These are phyloP conservation scores for Parazoanthus swiftii DNA, from an alignment of 92 coral and sea anemone genomes.

Conservation along the genomic window DNA sequence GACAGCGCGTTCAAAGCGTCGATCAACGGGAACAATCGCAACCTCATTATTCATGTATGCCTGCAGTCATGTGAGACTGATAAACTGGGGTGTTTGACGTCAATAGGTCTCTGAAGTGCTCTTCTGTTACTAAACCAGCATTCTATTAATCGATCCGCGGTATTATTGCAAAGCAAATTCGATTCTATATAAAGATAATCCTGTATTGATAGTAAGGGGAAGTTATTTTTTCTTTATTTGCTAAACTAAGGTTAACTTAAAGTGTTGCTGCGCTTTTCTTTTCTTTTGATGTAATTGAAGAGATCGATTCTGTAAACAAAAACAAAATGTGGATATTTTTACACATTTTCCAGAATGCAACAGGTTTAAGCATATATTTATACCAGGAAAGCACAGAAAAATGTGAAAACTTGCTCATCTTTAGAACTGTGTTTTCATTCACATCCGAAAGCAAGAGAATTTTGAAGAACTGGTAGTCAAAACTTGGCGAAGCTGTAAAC, in stretches of 20 bases:
- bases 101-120: background rate
- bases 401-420: no score
- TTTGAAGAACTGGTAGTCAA: no score
- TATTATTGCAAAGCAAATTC: background rate
- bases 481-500: no score
- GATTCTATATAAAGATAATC: background rate
- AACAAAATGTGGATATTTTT: no score
- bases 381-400: no score
- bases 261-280: no score
- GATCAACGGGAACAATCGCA: background rate
- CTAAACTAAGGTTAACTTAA: background rate
- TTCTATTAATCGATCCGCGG: background rate
- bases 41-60: constrained; percentile 25
- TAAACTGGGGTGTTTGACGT: constrained; percentile 25
- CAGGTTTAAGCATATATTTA: no score
- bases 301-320: no score
- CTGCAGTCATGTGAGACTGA: constrained; percentile 28
- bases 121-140: background rate
- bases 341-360: no score
- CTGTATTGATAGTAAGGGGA: background rate
- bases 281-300: background rate
- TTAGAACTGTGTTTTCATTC: no score
- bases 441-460: no score
- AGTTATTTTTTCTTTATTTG: no score
- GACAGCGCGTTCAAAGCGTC: constrained; percentile 23